These are phyloP conservation scores for Trogon melanurus DNA, from an alignment of 2,113 vertebrate genomes.

Conservation along the genomic window DNA sequence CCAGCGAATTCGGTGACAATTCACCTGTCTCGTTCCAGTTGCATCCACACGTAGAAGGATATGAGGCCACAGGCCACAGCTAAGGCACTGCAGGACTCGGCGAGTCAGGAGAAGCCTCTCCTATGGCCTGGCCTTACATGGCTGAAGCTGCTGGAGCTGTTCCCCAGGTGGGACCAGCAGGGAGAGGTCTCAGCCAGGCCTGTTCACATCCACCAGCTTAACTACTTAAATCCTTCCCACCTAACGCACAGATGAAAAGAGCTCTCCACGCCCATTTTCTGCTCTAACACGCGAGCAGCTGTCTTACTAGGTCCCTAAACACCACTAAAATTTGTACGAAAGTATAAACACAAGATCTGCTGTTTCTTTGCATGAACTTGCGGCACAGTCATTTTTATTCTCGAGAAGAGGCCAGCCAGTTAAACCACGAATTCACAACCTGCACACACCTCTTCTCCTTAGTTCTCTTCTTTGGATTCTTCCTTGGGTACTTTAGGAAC, in stretches of 20 bases:
- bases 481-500: too few species aligned
- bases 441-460: too few species aligned
- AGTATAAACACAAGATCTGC: background rate
- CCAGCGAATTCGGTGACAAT: background rate
- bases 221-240: background rate
- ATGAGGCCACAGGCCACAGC: background rate
- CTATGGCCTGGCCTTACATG: background rate
- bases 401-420: background rate
- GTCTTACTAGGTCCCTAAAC: background rate
- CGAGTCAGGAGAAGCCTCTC: background rate
- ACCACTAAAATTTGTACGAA: background rate
- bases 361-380: background rate
- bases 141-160: background rate
- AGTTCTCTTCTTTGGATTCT: too few species aligned
- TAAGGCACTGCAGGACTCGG: background rate
- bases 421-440: too few species aligned
- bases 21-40: background rate
- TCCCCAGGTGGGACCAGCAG: background rate
- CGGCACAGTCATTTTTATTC: background rate
- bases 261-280: background rate
- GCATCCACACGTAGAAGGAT: rapidly evolving
- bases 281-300: rapidly evolving
- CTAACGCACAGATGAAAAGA: background rate
- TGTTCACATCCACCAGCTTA: background rate
- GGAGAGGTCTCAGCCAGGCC: background rate